These are phyloP conservation scores for Dynastes maya DNA, from an alignment of 2,888 invertebrate species.

Conservation along the genomic window DNA sequence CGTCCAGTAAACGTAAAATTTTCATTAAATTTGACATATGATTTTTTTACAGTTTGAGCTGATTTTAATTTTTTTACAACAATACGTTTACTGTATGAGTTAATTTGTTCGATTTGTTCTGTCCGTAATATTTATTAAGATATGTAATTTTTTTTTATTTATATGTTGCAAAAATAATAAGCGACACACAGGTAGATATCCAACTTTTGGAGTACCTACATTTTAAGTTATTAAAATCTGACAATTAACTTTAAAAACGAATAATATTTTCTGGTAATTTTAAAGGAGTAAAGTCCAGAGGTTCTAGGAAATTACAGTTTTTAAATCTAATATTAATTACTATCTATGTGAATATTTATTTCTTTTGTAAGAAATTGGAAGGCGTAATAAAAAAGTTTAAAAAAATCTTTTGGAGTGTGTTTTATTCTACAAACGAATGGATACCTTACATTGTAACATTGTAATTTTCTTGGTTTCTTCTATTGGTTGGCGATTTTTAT, in stretches of 20 bases:
- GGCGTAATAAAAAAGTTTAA: slow-evolving; percentile 56
- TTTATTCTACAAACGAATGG: slow-evolving; percentile 1
- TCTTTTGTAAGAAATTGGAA: slow-evolving; percentile 58
- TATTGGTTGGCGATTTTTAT: no score
- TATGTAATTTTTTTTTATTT: slow-evolving; percentile 20
- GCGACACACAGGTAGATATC: slow-evolving; percentile 10
- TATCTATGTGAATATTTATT: slow-evolving; percentile 56
- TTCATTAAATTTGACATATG: no score
- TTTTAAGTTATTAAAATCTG: slow-evolving; percentile 24
- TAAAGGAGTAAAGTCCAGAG: slow-evolving; percentile 35
- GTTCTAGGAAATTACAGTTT: slow-evolving; percentile 37
- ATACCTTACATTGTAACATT: no score
- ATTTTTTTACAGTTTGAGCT: no score
- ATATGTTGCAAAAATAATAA: background rate
- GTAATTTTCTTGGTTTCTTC: no score
- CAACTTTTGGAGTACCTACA: slow-evolving; percentile 8
- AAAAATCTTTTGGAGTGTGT: slow-evolving; percentile 18
- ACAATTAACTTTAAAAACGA: background rate
- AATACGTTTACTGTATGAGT: no score
- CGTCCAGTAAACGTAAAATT: background rate
- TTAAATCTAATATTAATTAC: slow-evolving; percentile 49
- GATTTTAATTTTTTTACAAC: no score
- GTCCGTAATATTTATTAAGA: background rate
- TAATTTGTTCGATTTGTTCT: background rate
- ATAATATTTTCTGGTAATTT: slow-evolving; percentile 1